Conservation (phyloP, 2,113 vertebrate species). For the Crocuta crocuta region DNA sequence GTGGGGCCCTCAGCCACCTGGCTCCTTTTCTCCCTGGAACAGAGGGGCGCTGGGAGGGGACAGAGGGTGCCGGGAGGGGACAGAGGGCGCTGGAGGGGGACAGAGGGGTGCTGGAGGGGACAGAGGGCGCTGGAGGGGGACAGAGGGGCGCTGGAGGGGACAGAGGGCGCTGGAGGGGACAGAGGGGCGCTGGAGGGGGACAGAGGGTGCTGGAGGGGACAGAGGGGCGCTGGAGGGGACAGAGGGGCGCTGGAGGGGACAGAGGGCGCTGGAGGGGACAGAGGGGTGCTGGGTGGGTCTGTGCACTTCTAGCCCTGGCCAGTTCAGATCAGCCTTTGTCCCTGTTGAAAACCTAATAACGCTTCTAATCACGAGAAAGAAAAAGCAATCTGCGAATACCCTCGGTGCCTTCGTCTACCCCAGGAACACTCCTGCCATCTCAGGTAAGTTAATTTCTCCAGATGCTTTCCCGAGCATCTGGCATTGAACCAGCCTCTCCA, state of each 20-base stretch:
- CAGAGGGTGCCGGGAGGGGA: no score
- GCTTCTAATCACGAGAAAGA: not conserved
- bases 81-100: no score
- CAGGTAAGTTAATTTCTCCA: not conserved
- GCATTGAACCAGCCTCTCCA: not conserved
- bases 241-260: no score
- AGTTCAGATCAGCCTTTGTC: not conserved
- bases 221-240: no score
- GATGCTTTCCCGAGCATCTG: not conserved
- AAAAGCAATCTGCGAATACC: not conserved
- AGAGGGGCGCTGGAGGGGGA: no score
- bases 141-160: no score
- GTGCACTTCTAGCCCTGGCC: not conserved
- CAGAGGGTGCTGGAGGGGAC: no score
- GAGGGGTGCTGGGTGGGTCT: rapidly evolving
- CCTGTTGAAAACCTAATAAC: not conserved
- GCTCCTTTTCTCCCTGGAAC: not conserved
- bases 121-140: no score
- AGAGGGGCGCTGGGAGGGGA: rapidly evolving
- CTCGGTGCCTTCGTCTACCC: not conserved
- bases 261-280: rapidly evolving
- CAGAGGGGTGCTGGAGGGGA: no score
- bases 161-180: no score
- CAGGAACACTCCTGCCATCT: not conserved
- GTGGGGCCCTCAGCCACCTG: rapidly evolving